Conservation (phyloP, 2,797 vertebrate genomes). For the Microchirus variegatus region DNA sequence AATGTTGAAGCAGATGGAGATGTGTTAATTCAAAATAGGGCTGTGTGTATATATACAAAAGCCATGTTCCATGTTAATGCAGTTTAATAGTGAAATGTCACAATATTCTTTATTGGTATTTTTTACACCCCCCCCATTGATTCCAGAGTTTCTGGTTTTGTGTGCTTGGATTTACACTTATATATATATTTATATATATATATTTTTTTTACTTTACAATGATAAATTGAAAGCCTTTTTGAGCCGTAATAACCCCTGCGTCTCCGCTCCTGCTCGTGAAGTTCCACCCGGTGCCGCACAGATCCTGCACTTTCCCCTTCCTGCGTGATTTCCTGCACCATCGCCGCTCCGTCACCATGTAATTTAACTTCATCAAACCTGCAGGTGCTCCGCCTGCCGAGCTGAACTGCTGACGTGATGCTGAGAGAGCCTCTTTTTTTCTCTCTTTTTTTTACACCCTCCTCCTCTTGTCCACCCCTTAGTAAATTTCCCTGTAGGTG, state of each 20-base stretch:
- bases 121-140: too few species aligned
- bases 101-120: too few species aligned
- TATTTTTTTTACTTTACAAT: not conserved
- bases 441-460: too few species aligned
- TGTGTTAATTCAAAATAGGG: too few species aligned
- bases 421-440: slow-evolving; percentile 10
- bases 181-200: too few species aligned
- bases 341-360: slow-evolving; percentile 2
- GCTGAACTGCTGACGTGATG: slow-evolving; percentile 52
- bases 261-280: not conserved
- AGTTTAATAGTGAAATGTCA: too few species aligned
- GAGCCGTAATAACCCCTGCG: slow-evolving; percentile 25
- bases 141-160: too few species aligned
- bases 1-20: too few species aligned
- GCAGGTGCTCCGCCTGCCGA: slow-evolving; percentile 27
- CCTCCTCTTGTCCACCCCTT: slow-evolving; percentile 6
- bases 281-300: not conserved
- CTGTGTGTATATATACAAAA: too few species aligned
- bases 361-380: slow-evolving; percentile 44
- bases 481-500: slow-evolving; percentile 36
- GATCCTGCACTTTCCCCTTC: slow-evolving; percentile 6
- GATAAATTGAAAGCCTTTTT: slow-evolving; percentile 40
- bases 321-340: not conserved
- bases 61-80: too few species aligned
- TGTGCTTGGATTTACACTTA: too few species aligned